A percentile compares a stretch with the other conserved stretches of the same genome.
phyloP scores from a whole-genome alignment of 2,113 vertebrate genomes.

The Carassius carassius region DNA sequence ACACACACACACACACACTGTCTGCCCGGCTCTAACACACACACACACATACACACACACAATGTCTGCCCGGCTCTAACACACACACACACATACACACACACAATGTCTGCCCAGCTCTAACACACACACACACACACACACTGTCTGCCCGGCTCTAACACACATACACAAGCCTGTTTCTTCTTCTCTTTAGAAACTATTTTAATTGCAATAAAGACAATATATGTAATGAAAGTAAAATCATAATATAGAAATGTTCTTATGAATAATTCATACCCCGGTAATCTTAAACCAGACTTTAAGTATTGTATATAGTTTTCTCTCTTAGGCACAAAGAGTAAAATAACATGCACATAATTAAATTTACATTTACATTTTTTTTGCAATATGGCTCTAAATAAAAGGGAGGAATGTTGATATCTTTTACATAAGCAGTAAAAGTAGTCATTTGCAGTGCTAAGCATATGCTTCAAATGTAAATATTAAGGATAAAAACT shows the following conservation, averaged over 20 bases:
- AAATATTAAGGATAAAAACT: not conserved
- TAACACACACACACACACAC: too few species aligned
- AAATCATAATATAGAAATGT: too few species aligned
- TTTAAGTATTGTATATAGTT: not conserved
- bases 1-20: too few species aligned
- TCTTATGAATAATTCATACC: too few species aligned
- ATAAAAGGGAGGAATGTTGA: not conserved
- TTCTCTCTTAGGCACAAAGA: not conserved
- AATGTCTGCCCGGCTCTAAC: too few species aligned
- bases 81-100: conserved; percentile 17
- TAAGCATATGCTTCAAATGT: not conserved
- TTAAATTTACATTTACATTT: not conserved
- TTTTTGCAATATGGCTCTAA: not conserved
- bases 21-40: too few species aligned
- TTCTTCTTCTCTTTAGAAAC: conserved; percentile 24
- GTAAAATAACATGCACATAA: too few species aligned
- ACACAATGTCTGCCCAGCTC: not conserved
- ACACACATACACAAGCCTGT: too few species aligned
- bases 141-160: too few species aligned
- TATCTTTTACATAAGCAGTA: not conserved
- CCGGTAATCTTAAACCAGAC: not conserved
- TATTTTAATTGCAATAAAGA: not conserved
- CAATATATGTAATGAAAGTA: too few species aligned
- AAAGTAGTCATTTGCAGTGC: not conserved
- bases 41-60: too few species aligned